These are phyloP conservation scores for Cataglyphis rosenhaueri DNA, from an alignment of 2,888 invertebrate species.

Conservation along the genomic window DNA sequence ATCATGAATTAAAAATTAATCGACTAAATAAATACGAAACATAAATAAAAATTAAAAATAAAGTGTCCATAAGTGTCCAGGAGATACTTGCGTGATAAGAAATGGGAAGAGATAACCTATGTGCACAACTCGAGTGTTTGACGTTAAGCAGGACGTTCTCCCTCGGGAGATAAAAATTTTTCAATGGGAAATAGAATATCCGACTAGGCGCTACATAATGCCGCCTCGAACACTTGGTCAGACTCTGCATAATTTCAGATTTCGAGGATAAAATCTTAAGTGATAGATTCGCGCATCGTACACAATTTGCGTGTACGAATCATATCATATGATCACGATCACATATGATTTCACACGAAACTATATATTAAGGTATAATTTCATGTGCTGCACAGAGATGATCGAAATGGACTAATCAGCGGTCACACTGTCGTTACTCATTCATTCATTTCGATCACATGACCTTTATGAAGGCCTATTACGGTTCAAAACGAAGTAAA, in stretches of 20 bases:
- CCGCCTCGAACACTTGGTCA: slow-evolving; percentile 71
- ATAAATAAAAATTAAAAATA: background rate
- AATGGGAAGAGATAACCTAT: slow-evolving; percentile 67
- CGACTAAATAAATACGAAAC: background rate
- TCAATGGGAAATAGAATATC: slow-evolving; percentile 56
- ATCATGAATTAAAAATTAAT: background rate
- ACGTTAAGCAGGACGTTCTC: slow-evolving; percentile 14
- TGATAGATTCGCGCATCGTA: background rate
- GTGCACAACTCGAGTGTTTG: background rate
- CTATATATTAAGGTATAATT: background rate
- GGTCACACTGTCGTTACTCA: no score
- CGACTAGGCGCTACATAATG: slow-evolving; percentile 68
- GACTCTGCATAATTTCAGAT: slow-evolving; percentile 76
- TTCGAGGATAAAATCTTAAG: background rate
- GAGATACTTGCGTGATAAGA: slow-evolving; percentile 70
- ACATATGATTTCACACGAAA: background rate
- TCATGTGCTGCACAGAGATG: no score
- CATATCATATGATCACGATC: background rate
- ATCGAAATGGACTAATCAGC: no score
- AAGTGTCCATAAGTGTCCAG: background rate
- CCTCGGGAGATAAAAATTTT: slow-evolving; percentile 28
- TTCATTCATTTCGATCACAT: no score
- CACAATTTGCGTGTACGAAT: background rate
- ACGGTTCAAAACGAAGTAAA: no score
- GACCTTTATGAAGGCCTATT: no score